phyloP scores from a whole-genome alignment of 2,113 vertebrate genomes.

The Cercopithecus mona region DNA sequence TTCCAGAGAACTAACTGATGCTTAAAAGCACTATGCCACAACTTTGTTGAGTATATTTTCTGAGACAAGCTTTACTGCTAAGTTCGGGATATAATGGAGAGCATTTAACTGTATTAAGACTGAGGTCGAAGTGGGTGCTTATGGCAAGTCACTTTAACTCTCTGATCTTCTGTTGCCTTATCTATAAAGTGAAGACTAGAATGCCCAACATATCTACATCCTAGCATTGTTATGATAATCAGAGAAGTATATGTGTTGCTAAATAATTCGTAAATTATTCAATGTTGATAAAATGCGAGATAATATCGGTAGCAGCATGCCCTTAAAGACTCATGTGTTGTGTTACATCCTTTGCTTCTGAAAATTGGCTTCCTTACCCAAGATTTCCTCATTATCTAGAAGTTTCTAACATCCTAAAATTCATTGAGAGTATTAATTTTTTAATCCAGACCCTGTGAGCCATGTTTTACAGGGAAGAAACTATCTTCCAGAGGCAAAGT shows the following conservation, averaged over 20 bases:
- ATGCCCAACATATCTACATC: background rate
- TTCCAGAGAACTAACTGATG: background rate
- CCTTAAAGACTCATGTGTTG: background rate
- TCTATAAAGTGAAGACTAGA: background rate
- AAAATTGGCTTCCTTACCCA: slow-evolving; percentile 20
- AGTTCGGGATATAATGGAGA: background rate
- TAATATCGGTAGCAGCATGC: background rate
- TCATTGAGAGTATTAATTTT: background rate
- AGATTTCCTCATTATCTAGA: background rate
- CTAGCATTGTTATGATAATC: background rate
- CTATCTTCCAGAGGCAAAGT: background rate
- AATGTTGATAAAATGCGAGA: background rate
- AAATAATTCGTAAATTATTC: background rate
- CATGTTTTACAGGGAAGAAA: background rate
- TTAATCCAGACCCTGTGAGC: background rate
- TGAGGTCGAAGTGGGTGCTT: background rate
- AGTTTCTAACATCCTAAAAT: background rate
- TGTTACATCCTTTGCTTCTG: background rate
- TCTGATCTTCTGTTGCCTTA: background rate
- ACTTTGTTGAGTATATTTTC: background rate
- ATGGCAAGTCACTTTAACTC: background rate
- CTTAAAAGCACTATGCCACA: background rate
- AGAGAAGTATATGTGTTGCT: background rate
- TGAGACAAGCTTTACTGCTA: background rate
- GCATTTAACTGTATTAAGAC: background rate